Base-by-base conservation (phyloP, 2,888 invertebrate genomes). In the Apotomis turbidana region DNA sequence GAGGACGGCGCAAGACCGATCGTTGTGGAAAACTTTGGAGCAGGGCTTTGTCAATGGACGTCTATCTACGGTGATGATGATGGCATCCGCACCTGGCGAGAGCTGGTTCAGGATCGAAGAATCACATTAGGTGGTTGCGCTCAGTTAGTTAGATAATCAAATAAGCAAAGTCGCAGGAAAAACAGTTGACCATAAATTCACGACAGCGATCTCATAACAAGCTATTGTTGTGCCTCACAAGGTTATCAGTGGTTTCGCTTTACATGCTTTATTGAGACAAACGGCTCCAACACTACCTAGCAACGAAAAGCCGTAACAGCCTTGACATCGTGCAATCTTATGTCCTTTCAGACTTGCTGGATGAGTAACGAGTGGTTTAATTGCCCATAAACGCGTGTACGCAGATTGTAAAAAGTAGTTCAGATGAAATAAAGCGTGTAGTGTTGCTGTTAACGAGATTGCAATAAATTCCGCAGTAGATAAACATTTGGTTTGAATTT, bases 211-310 rank as follows among this genome's bases (percentile, higher is more conserved):
- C 71, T 70, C 77, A 80, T 78, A 79, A 79, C 78, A 79, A 78
- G 77, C 79, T 79, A 78, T 77, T 79, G 78, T 82, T 80, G 82
- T 79, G 61, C 80, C 77, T 76, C 49, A 49, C 9, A 74, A 79
- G 83, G 82, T 83, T 82, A 70, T 62, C 66, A 67, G 49, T 66
- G 44, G 66, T 78, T 80, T 85, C 84, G 80, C 82, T 85, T 84
- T 83, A 84, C 79, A 75, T 78, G 77, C 78, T 86, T 89, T 87
- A 89, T 89, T 85, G 85, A 87, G 89, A 89, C 84, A 85, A 85
- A 89, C 83, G 79, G 80, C 80, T 78, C 81, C 82, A 46, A 8
- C n/a, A n/a, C 44, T n/a, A n/a, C n/a, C n/a, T 57, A 44, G 54
- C 9, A 80, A 78, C 82, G 83, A 84, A 87, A 85, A 85, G 78